Conservation (phyloP, 2,888 invertebrate genomes). For the Aquatica leii region DNA sequence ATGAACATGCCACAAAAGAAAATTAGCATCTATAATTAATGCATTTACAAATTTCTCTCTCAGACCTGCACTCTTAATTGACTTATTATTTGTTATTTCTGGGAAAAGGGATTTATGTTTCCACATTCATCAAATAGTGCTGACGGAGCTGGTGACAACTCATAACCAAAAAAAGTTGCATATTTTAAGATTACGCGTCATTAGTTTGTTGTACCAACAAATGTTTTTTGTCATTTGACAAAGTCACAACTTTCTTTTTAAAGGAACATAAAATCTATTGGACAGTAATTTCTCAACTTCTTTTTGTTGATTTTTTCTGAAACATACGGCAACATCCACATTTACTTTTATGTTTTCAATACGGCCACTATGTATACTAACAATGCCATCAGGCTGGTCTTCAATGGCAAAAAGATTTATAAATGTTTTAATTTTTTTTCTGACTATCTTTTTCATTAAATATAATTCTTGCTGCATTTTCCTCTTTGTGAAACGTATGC, state of each 20-base stretch:
- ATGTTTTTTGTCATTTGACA: conserved; percentile 1
- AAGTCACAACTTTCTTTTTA: conserved; percentile 8
- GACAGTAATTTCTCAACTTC: conserved; percentile 6
- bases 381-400: not conserved
- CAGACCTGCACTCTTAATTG: conserved; percentile 3
- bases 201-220: conserved; percentile 7
- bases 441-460: conserved; percentile 6
- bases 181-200: not conserved
- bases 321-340: not conserved
- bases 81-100: not conserved
- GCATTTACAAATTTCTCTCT: not conserved
- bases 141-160: not conserved
- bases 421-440: conserved; percentile 7
- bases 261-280: conserved; percentile 7
- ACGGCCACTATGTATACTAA: conserved; percentile 8
- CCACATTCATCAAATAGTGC: not conserved
- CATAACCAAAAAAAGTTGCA: conserved; percentile 1
- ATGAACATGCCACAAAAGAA: conserved; percentile 1
- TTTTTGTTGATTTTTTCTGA: not conserved
- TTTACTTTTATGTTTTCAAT: conserved; percentile 5
- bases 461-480: conserved; percentile 10
- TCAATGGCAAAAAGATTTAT: conserved; percentile 7
- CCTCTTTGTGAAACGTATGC: conserved; percentile 11
- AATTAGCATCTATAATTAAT: conserved; percentile 1
- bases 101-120: not conserved